These are phyloP conservation scores for Hoplodrina blanda DNA, from an alignment of 2,888 invertebrate genomes.

Conservation along the genomic window DNA sequence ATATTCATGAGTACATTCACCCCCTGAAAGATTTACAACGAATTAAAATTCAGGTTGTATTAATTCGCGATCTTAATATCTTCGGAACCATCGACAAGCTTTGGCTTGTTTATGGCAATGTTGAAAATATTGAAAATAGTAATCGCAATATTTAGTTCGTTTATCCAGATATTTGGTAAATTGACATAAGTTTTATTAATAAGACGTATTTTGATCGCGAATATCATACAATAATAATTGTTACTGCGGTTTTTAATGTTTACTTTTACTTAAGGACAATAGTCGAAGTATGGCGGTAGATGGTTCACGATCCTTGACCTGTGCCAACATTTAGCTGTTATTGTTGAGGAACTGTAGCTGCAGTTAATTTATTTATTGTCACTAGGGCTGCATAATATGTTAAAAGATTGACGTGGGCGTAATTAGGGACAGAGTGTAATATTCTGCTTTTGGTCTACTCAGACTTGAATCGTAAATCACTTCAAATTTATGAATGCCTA, in stretches of 20 bases:
- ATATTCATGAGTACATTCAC: too few species aligned
- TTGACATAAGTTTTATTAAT: slow-evolving; percentile 38
- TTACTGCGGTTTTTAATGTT: slow-evolving; percentile 43
- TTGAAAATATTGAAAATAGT: slow-evolving; percentile 27
- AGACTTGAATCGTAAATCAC: slow-evolving; percentile 23
- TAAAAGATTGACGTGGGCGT: slow-evolving; percentile 49
- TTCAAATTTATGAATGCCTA: slow-evolving; percentile 45
- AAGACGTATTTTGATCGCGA: slow-evolving; percentile 54
- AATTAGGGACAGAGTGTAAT: slow-evolving; percentile 43
- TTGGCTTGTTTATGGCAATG: slow-evolving; percentile 38
- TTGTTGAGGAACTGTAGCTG: slow-evolving; percentile 53
- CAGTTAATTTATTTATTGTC: slow-evolving; percentile 52
- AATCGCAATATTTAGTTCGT: slow-evolving; percentile 55
- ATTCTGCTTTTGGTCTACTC: slow-evolving; percentile 30
- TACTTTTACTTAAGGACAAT: slow-evolving; percentile 45
- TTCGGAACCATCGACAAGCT: slow-evolving; percentile 12
- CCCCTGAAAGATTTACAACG: too few species aligned
- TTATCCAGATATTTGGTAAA: slow-evolving; percentile 44
- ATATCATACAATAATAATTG: slow-evolving; percentile 44
- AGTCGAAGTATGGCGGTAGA: slow-evolving; percentile 29
- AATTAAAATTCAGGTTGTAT: too few species aligned
- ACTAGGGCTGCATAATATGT: slow-evolving; percentile 54
- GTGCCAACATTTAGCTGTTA: slow-evolving; percentile 62
- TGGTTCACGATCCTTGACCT: slow-evolving; percentile 39
- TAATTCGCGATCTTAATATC: slow-evolving; percentile 54